A percentile compares a stretch with the other conserved stretches of the same genome.
phyloP scores from a whole-genome alignment of 1,140 invertebrate genomes.

The Brachionus rotundiformis region DNA sequence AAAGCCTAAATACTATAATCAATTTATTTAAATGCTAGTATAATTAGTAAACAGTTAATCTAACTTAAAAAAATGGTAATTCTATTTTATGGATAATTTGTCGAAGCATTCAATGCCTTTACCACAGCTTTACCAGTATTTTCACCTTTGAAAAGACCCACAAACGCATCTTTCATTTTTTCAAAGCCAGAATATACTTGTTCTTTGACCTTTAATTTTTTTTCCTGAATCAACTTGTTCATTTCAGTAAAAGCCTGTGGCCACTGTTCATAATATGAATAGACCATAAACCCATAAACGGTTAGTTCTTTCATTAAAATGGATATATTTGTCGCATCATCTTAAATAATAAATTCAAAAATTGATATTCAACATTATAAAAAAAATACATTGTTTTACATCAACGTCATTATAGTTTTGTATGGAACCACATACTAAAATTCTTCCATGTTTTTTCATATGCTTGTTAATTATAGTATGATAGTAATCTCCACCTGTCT shows the following conservation, averaged over 20 bases:
- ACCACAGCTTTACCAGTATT: slow-evolving; percentile 72
- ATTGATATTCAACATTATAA: slow-evolving; percentile 67
- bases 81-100: slow-evolving; percentile 27
- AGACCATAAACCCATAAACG: slow-evolving; percentile 54
- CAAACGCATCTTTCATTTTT: slow-evolving; percentile 70
- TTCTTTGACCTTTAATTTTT: slow-evolving; percentile 70
- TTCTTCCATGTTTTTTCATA: slow-evolving; percentile 54
- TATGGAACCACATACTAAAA: slow-evolving; percentile 55
- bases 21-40: background rate
- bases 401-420: slow-evolving; percentile 53
- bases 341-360: slow-evolving; percentile 11
- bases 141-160: slow-evolving; percentile 68
- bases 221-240: slow-evolving; percentile 69
- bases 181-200: slow-evolving; percentile 71
- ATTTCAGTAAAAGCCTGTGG: slow-evolving; percentile 68
- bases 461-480: slow-evolving; percentile 52
- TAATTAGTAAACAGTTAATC: no score
- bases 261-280: slow-evolving; percentile 60
- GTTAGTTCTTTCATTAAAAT: slow-evolving; percentile 54
- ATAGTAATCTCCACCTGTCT: slow-evolving; percentile 56
- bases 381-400: slow-evolving; percentile 68
- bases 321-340: slow-evolving; percentile 41
- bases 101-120: slow-evolving; percentile 60
- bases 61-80: background rate
- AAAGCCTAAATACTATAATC: no score